Evolutionary conservation across 2,113 vertebrate genomes (phyloP).

Genomic region (Morone chrysops): DNA sequence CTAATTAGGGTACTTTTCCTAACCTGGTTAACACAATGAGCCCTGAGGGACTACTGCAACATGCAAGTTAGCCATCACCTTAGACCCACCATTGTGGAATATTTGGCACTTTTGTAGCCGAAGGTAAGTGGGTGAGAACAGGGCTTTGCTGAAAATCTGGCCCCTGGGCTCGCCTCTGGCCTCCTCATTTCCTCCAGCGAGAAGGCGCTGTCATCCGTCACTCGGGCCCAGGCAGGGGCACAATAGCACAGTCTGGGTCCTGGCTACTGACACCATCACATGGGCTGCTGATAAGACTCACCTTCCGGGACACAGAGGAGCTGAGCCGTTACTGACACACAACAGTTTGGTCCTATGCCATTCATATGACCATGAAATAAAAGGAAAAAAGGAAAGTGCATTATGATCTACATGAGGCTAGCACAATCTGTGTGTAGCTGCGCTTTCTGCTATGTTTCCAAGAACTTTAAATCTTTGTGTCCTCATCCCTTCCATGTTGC

Average conservation of each 20-base stretch:
- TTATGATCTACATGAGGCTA: conserved; percentile 11
- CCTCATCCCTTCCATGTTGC: conserved; percentile 7
- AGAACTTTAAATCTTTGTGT: conserved; percentile 9
- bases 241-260: conserved; percentile 81
- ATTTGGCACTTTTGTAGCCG: conserved; percentile 26
- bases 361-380: conserved; percentile 61
- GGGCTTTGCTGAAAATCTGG: conserved; percentile 60
- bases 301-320: conserved; percentile 81
- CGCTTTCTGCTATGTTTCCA: conserved; percentile 24
- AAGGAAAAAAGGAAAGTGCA: conserved; percentile 59
- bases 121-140: conserved; percentile 56
- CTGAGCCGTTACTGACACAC: conserved; percentile 71
- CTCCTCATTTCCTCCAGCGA: conserved; percentile 83
- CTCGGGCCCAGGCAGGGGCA: conserved; percentile 81
- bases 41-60: conserved; percentile 18
- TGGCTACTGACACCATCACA: conserved; percentile 81
- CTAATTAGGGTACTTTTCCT: conserved; percentile 40
- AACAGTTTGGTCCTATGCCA: conserved; percentile 71
- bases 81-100: conserved; percentile 11
- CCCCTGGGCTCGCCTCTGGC: conserved; percentile 72
- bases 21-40: conserved; percentile 47
- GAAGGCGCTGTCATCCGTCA: conserved; percentile 85
- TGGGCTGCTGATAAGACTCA: conserved; percentile 85
- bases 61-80: conserved; percentile 9
- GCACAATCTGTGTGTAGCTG: conserved; percentile 8